A percentile compares a stretch with the other conserved stretches of the same genome.
phyloP scores from a whole-genome alignment of 2,113 vertebrate genomes.

The Aix galericulata region DNA sequence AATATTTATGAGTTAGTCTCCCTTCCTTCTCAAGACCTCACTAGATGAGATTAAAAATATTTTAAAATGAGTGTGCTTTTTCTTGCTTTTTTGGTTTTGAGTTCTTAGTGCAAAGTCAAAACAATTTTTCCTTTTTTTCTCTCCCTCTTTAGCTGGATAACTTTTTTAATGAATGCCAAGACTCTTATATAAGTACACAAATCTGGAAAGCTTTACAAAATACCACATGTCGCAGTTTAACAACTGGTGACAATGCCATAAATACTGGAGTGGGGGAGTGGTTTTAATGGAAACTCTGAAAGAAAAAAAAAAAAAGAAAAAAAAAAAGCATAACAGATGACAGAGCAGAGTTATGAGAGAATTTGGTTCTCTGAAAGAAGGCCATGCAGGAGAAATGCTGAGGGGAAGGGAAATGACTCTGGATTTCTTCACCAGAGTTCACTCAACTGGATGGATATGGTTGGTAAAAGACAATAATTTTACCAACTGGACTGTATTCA shows the following conservation, averaged over 20 bases:
- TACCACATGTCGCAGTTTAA: not conserved
- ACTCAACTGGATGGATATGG: not conserved
- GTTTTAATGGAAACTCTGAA: not conserved
- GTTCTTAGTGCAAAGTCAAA: not conserved
- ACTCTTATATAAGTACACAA: not conserved
- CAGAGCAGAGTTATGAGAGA: not conserved
- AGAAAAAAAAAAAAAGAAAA: not conserved
- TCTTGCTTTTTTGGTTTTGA: not conserved
- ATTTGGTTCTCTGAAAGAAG: not conserved
- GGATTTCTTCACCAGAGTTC: not conserved
- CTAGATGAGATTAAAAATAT: not conserved
- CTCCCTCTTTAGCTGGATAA: not conserved
- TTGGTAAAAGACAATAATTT: too few relatives aligned
- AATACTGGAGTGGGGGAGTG: not conserved
- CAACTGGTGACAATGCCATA: not conserved
- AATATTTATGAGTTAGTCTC: not conserved
- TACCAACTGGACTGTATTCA: too few relatives aligned
- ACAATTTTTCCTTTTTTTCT: not conserved
- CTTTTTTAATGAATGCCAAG: not conserved
- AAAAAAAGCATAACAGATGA: not conserved
- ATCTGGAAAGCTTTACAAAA: not conserved
- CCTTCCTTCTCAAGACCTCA: not conserved
- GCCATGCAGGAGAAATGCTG: not conserved
- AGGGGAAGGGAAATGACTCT: not conserved
- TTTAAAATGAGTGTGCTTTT: not conserved